Evolutionary conservation across 2,113 vertebrate genomes (phyloP), one percentile per base, ranked within the genome.

Genomic region (Ciconia stormi): DNA sequence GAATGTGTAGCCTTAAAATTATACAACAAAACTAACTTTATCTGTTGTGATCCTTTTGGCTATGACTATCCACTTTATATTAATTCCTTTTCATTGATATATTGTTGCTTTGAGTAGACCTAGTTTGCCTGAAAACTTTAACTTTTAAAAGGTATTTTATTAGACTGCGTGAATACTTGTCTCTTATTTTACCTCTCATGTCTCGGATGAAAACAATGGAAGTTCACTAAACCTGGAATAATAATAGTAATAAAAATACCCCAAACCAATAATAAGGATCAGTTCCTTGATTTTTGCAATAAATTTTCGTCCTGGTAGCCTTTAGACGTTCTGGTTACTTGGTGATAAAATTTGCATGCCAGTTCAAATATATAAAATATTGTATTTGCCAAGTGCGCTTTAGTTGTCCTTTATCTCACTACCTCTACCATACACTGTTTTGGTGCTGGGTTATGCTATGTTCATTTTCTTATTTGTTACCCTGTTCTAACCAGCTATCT

Each of bases 241-340:
- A 50, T 67, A 47, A 30, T 36, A 81, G 19, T 66, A 65, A 49
- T 47, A 47, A 36, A 58, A 32, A 11, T 13, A 0, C 19, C 16
- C 16, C 23, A 36, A n/a, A 15, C n/a, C 10, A 77, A 8, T 40
- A 44, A 47, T 38, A 56, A 67, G 11, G 59, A 77, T 74, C 36
- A 47, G 2, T 29, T 80, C 10, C 38, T 59, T 83, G 20, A 0
- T 4, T 77, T 63, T 90, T 76, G 56, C 46, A 71, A 3, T 87
- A 30, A 9, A 11, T 59, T 73, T 77, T 72, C 18, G 58, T 89
- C 50, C 36, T 87, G 19, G 14, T 83, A 88, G 14, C 65, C 38
- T 89, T 74, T 84, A 87, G 59, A 74, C 50, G 40, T 87, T 70
- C 53, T 94, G 72, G 84, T 92, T 95, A 90, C 72, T 79, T 94